Evolutionary conservation across 1,140 invertebrate species (phyloP).

Genomic region (Chironomus striatipennis): DNA sequence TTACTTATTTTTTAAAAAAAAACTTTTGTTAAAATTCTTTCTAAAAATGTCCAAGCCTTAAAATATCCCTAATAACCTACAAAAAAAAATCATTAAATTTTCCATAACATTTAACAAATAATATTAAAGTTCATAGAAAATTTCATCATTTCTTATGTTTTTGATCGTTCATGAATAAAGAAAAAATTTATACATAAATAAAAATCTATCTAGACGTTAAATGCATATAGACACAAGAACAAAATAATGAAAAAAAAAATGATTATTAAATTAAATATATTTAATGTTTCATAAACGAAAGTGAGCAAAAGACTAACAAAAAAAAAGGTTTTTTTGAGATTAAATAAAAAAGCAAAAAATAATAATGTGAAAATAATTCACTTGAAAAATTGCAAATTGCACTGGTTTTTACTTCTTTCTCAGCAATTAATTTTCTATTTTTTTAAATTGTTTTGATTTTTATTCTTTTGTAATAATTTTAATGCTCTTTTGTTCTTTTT

Average conservation of each 20-base stretch:
- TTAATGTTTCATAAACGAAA: conserved; percentile 14
- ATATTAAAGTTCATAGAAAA: too few relatives aligned
- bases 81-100: too few relatives aligned
- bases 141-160: too few relatives aligned
- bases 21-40: too few relatives aligned
- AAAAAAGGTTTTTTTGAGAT: neutral
- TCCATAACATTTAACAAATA: too few relatives aligned
- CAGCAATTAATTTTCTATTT: conserved; percentile 2
- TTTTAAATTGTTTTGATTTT: neutral
- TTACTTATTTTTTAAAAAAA: too few relatives aligned
- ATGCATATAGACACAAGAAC: neutral
- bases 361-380: neutral
- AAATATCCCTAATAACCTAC: too few relatives aligned
- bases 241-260: neutral
- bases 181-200: too few relatives aligned
- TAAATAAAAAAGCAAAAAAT: neutral
- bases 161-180: too few relatives aligned
- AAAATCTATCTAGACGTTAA: neutral
- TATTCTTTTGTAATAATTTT: neutral
- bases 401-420: neutral
- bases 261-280: neutral
- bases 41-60: too few relatives aligned
- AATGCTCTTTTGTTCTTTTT: neutral
- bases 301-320: neutral
- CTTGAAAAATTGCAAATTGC: neutral